Evolutionary conservation across 2,888 invertebrate species (phyloP).

Genomic region (Amiota communis): DNA sequence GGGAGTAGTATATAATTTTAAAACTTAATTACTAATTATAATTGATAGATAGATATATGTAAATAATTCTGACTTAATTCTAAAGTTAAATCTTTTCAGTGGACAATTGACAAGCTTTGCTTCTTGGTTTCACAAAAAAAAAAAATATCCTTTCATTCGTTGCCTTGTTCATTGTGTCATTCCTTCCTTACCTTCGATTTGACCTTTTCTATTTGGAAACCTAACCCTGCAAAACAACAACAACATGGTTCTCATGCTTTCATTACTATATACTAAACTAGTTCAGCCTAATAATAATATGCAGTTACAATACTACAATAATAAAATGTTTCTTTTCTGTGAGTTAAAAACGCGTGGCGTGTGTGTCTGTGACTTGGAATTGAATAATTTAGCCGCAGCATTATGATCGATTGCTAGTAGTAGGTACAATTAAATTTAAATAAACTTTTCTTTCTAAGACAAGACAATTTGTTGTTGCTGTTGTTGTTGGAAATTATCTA

Average conservation of each 20-base stretch:
- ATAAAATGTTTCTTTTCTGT: neutral
- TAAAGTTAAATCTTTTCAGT: constrained; percentile 21
- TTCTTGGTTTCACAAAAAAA: constrained; percentile 51
- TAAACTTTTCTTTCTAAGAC: neutral
- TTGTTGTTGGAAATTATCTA: neutral
- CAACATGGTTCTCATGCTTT: too few species aligned
- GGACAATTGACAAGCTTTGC: constrained; percentile 67
- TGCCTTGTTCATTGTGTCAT: neutral
- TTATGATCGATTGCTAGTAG: constrained; percentile 18
- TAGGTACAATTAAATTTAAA: constrained; percentile 22
- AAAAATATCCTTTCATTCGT: constrained; percentile 13
- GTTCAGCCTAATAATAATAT: too few species aligned
- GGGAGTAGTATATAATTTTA: neutral
- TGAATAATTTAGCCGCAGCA: constrained; percentile 18
- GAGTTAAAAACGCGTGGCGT: constrained; percentile 8
- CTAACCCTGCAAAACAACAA: too few species aligned
- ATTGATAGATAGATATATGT: neutral
- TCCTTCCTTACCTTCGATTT: too few species aligned
- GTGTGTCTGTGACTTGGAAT: constrained; percentile 1
- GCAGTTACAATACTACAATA: too few species aligned
- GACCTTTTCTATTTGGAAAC: neutral
- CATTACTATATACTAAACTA: too few species aligned
- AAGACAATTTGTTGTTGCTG: neutral
- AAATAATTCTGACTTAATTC: constrained; percentile 23
- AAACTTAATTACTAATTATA: constrained; percentile 15